phyloP scores from a whole-genome alignment of 1,140 invertebrate species.

The Tetragnatha versicolor region DNA sequence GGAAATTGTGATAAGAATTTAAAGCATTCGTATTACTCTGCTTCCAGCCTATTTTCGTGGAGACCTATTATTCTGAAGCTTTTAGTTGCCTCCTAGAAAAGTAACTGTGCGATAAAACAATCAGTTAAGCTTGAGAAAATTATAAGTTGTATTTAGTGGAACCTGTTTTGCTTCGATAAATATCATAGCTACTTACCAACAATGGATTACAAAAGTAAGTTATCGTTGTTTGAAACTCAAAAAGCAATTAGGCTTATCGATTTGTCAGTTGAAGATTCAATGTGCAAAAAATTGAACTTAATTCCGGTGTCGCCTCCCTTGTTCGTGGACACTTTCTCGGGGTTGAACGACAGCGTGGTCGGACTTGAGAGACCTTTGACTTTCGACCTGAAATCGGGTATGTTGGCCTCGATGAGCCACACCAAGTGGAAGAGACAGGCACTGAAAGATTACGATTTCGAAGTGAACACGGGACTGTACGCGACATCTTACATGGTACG shows the following conservation, averaged over 20 bases:
- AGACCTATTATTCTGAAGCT: too few species aligned
- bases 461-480: neutral
- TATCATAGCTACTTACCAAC: too few species aligned
- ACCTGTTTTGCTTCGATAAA: too few species aligned
- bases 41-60: too few species aligned
- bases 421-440: constrained; percentile 37
- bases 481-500: constrained; percentile 8
- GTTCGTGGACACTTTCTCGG: constrained; percentile 15
- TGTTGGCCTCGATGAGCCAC: neutral
- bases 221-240: constrained; percentile 17
- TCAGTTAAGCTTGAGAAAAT: too few species aligned
- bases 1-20: too few species aligned
- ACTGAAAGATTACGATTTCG: constrained; percentile 10
- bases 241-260: constrained; percentile 25
- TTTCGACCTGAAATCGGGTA: constrained; percentile 17
- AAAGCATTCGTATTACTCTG: too few species aligned
- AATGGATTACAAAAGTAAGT: constrained; percentile 14
- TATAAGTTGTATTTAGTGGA: too few species aligned
- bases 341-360: constrained; percentile 18
- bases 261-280: neutral
- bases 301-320: constrained; percentile 4
- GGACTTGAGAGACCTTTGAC: constrained; percentile 15
- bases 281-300: constrained; percentile 21
- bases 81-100: too few species aligned
- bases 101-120: too few species aligned